These are phyloP conservation scores for Artibeus lituratus DNA, from an alignment of 2,797 vertebrate species.

Conservation along the genomic window DNA sequence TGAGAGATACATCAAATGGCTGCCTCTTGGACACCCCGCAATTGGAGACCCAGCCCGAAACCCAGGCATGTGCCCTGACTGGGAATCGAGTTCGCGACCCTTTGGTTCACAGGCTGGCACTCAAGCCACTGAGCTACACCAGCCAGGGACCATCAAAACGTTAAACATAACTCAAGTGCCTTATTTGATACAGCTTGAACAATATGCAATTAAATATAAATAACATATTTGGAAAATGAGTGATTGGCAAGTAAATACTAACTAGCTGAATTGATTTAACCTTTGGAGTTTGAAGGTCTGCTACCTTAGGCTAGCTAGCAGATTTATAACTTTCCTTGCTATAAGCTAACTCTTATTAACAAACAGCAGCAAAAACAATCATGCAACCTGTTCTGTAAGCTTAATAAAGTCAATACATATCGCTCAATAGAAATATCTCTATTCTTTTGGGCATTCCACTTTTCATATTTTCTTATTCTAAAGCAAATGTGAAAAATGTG, in stretches of 20 bases:
- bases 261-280: not conserved
- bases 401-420: not conserved
- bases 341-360: not conserved
- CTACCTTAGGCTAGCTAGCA: not conserved
- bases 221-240: slow-evolving; percentile 42
- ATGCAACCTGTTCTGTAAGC: not conserved
- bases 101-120: too few species aligned
- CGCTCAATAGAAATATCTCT: not conserved
- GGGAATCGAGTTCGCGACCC: too few species aligned
- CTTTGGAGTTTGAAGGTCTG: not conserved
- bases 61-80: too few species aligned
- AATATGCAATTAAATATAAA: slow-evolving; percentile 8
- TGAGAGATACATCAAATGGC: too few species aligned
- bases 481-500: not conserved
- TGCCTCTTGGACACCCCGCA: too few species aligned
- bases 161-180: slow-evolving; percentile 15
- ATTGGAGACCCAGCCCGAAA: too few species aligned
- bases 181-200: not conserved
- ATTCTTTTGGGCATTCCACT: not conserved
- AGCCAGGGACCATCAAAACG: not conserved
- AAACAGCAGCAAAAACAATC: not conserved
- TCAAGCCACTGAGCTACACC: too few species aligned
- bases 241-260: not conserved
- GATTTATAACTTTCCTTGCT: not conserved
- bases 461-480: not conserved